Conservation (phyloP, 2,113 vertebrate genomes). For the Podarcis muralis region DNA sequence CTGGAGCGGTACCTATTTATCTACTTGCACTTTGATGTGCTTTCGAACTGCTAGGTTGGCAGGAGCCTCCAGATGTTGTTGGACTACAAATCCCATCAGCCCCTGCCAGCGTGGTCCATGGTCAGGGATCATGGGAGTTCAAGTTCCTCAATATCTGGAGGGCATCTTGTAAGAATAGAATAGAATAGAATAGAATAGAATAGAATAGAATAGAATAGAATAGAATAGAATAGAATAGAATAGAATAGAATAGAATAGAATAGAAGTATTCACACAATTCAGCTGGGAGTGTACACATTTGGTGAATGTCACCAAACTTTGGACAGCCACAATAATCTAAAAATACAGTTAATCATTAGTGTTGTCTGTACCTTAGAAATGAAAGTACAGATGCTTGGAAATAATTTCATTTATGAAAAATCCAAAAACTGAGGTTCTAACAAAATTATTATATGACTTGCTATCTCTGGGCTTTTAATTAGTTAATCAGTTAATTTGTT, state of each 20-base stretch:
- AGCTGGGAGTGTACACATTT: background rate
- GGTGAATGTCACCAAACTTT: background rate
- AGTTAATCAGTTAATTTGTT: background rate
- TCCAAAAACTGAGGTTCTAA: background rate
- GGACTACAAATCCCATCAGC: no score
- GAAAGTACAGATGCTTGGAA: background rate
- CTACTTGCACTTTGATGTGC: no score
- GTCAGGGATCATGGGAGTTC: no score
- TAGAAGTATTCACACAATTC: background rate
- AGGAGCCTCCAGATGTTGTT: no score
- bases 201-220: no score
- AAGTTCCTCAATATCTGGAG: no score
- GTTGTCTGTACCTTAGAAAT: background rate
- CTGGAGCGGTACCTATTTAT: no score
- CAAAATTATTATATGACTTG: background rate
- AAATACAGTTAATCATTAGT: background rate
- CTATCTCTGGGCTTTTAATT: background rate
- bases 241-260: background rate
- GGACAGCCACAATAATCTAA: background rate
- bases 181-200: no score
- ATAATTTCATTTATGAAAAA: background rate
- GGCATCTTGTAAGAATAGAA: no score
- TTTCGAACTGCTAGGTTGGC: no score
- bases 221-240: no score
- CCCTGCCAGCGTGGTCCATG: no score